Base-by-base conservation (phyloP, 1,140 invertebrate genomes). In the Andrena cerasifolii region DNA sequence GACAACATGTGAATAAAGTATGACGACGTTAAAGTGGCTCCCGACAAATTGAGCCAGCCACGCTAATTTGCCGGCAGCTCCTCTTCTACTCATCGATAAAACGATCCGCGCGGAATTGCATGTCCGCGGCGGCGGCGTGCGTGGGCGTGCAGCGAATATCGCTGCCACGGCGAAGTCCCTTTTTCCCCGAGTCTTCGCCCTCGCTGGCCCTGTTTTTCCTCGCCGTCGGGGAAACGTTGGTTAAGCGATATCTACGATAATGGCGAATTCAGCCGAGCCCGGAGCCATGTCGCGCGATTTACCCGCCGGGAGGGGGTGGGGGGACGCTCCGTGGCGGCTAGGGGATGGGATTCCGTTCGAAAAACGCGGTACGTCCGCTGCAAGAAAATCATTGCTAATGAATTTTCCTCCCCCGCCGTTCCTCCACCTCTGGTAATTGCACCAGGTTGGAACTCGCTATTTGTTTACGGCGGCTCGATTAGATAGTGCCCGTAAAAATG, bases 1-100 rank as follows among this genome's bases (percentile, higher is more conserved):
- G 75, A 79, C 74, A 61, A 58, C 51, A 28, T 10, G 21, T 68
- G 65, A 83, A 82, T 81, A 83, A 83, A 82, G 75, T 83, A 68
- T 78, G 24, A 18, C 40, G 8, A 3, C 31, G 53, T 51, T 59
- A 81, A 81, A 81, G 65, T 62, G 68, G 53, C 54, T 26, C 65
- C 56, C 65, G 28, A 66, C 58, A 53, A 24, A 59, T 58, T 18
- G 65, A 33, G 49, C 16, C 14, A 58, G 12, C 21, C 0, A 21
- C 26, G 49, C 53, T 82, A 84, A 82, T 79, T 82, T 76, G 82
- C 63, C 54, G 28, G 12, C 28, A 73, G 66, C 70, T n/a, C 53
- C 24, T 21, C 71, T 16, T 26, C 6, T 53, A 2, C 21, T 31
- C 31, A n/a, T 72, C 71, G 80, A 82, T 82, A 82, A 71, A 75